Evolutionary conservation across 2,797 vertebrate genomes (phyloP).

Genomic region (Emydoidea blandingii): DNA sequence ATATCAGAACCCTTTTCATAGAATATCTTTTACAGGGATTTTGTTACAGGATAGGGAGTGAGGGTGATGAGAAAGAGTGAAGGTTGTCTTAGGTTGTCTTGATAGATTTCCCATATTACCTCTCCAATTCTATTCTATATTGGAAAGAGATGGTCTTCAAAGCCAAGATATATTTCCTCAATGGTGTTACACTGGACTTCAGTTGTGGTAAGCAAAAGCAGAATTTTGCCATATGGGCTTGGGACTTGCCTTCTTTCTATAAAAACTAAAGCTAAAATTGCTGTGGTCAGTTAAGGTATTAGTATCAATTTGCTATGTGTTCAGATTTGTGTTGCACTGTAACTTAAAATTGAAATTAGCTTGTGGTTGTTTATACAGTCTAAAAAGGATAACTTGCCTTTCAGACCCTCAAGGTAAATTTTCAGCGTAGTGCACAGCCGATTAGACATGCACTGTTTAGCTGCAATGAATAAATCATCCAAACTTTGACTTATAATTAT

Average conservation of each 20-base stretch:
- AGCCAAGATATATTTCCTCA: not conserved
- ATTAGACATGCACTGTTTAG: not conserved
- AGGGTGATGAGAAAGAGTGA: not conserved
- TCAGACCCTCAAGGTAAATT: not conserved
- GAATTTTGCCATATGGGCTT: rapidly evolving
- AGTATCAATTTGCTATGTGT: not conserved
- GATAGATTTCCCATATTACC: not conserved
- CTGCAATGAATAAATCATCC: not conserved
- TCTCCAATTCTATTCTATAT: not conserved
- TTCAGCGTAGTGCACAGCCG: not conserved
- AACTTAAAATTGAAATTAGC: conserved; percentile 18
- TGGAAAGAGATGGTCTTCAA: not conserved
- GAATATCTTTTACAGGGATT: not conserved
- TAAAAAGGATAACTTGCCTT: not conserved
- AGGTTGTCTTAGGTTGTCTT: not conserved
- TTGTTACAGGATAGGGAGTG: not conserved
- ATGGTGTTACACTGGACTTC: not conserved
- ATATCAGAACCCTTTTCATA: not conserved
- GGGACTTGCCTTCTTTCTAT: not conserved
- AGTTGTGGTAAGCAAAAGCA: not conserved
- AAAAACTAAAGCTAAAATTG: not conserved
- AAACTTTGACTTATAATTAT: not conserved
- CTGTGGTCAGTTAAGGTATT: not conserved
- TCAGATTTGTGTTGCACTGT: not conserved
- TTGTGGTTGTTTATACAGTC: conserved; percentile 16